Evolutionary conservation across 92 coral and sea anemone species (phyloP).

Genomic region (Epizoanthus ramosus): DNA sequence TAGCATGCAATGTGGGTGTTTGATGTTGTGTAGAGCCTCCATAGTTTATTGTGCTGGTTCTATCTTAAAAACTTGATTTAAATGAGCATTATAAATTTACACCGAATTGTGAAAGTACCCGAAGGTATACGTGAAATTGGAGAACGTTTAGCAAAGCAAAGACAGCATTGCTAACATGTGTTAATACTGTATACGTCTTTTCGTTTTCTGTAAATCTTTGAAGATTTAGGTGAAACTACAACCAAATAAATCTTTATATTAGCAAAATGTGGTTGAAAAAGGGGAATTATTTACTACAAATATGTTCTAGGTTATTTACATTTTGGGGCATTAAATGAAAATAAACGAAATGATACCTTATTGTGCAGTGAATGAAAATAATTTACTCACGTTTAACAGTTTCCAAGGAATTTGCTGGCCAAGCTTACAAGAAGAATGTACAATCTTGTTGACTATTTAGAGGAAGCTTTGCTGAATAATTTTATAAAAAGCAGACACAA

Average conservation of each 20-base stretch:
- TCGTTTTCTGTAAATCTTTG: neutral
- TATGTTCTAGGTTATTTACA: too few species aligned
- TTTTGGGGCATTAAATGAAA: neutral
- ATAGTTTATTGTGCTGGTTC: neutral
- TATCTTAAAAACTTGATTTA: neutral
- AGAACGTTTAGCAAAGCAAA: neutral
- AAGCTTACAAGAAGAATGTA: too few species aligned
- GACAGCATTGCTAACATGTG: neutral
- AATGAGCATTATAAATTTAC: constrained; percentile 13
- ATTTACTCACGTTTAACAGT: neutral
- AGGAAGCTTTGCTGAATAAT: too few species aligned
- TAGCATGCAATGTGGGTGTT: neutral
- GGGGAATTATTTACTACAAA: too few species aligned
- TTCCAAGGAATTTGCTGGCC: neutral
- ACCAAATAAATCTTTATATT: neutral
- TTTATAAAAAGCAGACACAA: too few species aligned
- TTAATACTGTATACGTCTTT: neutral
- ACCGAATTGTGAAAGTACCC: constrained; percentile 3
- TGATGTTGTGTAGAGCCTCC: neutral
- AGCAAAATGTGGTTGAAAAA: too few species aligned
- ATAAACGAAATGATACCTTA: neutral
- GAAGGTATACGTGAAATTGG: neutral
- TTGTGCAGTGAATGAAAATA: neutral
- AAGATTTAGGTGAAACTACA: neutral
- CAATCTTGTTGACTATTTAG: too few species aligned